Base-by-base conservation (phyloP, 2,888 invertebrate species). In the Rhingia rostrata region DNA sequence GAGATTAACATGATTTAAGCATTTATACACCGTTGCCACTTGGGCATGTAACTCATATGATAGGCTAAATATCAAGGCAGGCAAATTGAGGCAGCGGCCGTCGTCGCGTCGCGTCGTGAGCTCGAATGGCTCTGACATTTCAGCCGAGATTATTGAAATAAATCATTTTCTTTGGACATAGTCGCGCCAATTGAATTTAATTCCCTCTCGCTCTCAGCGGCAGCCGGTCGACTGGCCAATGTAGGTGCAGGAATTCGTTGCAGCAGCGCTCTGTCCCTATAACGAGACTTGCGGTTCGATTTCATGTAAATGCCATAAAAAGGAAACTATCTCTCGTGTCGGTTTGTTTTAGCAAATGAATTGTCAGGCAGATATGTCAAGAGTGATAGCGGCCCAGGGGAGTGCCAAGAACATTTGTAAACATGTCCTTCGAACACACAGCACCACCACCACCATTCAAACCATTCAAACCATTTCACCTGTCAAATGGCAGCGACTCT, bases 131-230 rank as follows among this genome's bases (percentile, higher is more conserved):
- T 60, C 72, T 83, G 79, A 83, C 79, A 83, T 83, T 83, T 79
- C 47, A 73, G 63, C 30, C 51, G 61, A 79, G 83, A 79, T 79
- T 79, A 79, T 69, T 63, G 73, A 67, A 79, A 83, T 83, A 83
- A 83, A 83, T 83, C 83, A 83, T 79, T 83, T 83, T 69, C 83
- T 79, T 69, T 83, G 79, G 83, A 74, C 79, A 79, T 74, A 69
- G 83, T 83, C 83, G 83, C 83, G 73, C 83, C 83, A 79, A 64
- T 79, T 83, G 83, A 78, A 69, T 73, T 83, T 30, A 79, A 83
- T 78, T 78, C 64, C 51, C 70, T 39, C 14, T 37, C 63, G 6
- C 41, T 30, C 10, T 22, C 45, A 12, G 3, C 45, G 49, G 47
- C 61, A 43, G 54, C 61, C 32, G 61, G 10, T 10, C 43, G 33